These are phyloP conservation scores for Saxidomus purpurata DNA, from an alignment of 1,140 invertebrate species.

Conservation along the genomic window DNA sequence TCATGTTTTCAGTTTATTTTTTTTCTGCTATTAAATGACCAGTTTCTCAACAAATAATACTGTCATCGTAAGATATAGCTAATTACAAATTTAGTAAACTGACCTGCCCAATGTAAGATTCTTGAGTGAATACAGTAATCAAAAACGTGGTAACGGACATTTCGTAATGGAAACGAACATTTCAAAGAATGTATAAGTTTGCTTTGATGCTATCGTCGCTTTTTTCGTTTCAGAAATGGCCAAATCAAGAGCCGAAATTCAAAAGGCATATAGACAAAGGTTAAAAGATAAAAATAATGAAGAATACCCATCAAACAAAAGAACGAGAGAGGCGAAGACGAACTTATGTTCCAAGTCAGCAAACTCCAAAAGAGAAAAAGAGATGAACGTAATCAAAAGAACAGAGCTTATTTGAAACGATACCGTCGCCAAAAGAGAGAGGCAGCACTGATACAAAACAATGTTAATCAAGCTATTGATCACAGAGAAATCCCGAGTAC, in stretches of 20 bases:
- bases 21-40: too few species aligned
- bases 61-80: not conserved
- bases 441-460: not conserved
- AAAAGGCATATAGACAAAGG: slow-evolving; percentile 48
- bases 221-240: slow-evolving; percentile 27
- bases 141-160: slow-evolving; percentile 45
- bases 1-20: not conserved
- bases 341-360: slow-evolving; percentile 18
- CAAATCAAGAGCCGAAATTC: slow-evolving; percentile 57
- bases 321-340: slow-evolving; percentile 26
- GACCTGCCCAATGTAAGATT: too few species aligned
- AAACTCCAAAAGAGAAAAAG: not conserved
- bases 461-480: not conserved
- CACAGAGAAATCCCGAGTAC: not conserved
- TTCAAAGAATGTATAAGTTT: not conserved
- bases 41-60: not conserved
- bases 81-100: not conserved
- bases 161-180: too few species aligned
- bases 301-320: slow-evolving; percentile 20
- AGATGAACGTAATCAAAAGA: slow-evolving; percentile 36
- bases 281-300: slow-evolving; percentile 37
- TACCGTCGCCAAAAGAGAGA: slow-evolving; percentile 32
- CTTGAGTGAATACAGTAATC: not conserved
- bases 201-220: not conserved
- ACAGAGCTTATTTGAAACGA: slow-evolving; percentile 23